These are phyloP conservation scores for Eutrigla gurnardus DNA, from an alignment of 2,797 vertebrate genomes.

Conservation along the genomic window DNA sequence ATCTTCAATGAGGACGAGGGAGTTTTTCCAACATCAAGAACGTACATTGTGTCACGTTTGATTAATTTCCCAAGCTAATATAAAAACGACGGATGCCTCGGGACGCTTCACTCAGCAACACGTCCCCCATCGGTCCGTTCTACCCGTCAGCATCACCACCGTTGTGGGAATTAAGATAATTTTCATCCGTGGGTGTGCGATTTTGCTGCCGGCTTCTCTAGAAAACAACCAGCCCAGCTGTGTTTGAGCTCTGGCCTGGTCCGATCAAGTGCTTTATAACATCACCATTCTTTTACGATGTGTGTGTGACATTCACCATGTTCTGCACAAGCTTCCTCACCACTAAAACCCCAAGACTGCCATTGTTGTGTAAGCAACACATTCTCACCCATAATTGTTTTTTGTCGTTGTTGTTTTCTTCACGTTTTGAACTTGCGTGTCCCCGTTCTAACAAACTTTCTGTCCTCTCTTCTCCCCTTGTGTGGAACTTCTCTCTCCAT, in stretches of 20 bases:
- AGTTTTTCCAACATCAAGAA: constrained; percentile 47
- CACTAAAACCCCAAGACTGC: constrained; percentile 59
- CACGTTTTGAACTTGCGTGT: constrained; percentile 3
- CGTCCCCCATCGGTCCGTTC: constrained; percentile 21
- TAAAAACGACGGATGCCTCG: constrained; percentile 32
- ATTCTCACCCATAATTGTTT: constrained; percentile 26
- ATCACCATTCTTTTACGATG: constrained; percentile 48
- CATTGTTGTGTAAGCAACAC: constrained; percentile 54
- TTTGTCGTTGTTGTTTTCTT: constrained; percentile 1
- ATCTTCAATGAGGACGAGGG: constrained; percentile 30
- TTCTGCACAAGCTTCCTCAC: constrained; percentile 71
- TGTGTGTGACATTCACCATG: constrained; percentile 56
- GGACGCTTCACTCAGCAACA: constrained; percentile 47
- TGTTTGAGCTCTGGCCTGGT: constrained; percentile 88
- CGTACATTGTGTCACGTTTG: constrained; percentile 34
- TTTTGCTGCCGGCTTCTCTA: constrained; percentile 9
- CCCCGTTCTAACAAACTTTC: constrained; percentile 46
- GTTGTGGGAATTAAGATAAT: neutral
- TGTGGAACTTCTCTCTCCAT: constrained; percentile 44
- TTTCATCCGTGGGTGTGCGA: constrained; percentile 22
- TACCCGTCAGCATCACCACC: constrained; percentile 26
- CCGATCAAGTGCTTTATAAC: constrained; percentile 77
- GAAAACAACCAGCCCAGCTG: constrained; percentile 18
- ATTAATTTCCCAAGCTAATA: constrained; percentile 48
- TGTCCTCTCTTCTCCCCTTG: constrained; percentile 45